Conservation (phyloP, 2,888 invertebrate species). For the Fragum whitleyi region DNA sequence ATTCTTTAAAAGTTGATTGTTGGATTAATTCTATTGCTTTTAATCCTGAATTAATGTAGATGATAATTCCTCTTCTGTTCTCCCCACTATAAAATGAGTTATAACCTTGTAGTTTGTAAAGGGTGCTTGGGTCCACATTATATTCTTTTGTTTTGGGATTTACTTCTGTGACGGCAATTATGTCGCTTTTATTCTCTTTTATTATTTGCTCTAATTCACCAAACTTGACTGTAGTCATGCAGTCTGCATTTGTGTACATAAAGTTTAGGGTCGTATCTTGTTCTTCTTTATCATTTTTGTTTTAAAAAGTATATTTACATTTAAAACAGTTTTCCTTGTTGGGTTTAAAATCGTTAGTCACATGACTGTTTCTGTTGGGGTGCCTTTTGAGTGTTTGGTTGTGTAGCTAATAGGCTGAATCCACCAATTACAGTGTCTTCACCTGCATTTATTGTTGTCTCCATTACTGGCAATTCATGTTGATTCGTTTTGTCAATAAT, state of each 20-base stretch:
- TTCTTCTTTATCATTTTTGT: background rate
- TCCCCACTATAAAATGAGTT: background rate
- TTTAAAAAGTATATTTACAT: background rate
- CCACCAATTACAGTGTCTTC: background rate
- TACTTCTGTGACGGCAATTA: conserved; percentile 13
- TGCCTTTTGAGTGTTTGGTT: background rate
- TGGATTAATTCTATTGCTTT: background rate
- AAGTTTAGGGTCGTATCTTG: background rate
- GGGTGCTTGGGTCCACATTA: background rate
- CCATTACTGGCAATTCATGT: background rate
- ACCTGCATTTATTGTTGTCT: background rate
- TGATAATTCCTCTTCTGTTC: background rate
- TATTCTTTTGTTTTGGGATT: conserved; percentile 4
- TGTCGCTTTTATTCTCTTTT: background rate
- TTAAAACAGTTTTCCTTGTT: background rate
- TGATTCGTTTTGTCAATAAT: background rate
- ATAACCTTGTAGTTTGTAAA: conserved; percentile 14
- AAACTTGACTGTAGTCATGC: background rate
- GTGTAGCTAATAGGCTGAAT: background rate
- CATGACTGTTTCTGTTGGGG: background rate
- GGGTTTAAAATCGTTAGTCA: background rate
- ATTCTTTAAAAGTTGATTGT: background rate
- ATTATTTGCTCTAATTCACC: background rate
- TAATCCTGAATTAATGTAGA: background rate
- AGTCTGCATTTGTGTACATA: conserved; percentile 32